phyloP scores from a whole-genome alignment of 2,113 vertebrate genomes.

The Etia nguti region DNA sequence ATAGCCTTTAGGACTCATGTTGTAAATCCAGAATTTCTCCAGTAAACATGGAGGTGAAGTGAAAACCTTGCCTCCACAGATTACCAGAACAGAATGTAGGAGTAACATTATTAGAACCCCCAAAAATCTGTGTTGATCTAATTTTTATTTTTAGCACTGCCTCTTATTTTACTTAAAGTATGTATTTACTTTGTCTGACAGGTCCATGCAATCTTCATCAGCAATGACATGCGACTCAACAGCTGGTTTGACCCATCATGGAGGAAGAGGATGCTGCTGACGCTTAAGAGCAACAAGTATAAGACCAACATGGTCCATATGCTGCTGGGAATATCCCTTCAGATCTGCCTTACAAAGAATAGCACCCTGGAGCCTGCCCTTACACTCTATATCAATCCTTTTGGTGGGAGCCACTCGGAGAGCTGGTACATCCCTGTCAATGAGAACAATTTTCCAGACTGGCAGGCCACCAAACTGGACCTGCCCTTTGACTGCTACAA shows the following conservation, averaged over 20 bases:
- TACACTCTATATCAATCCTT: conserved; percentile 93
- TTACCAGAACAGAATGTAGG: neutral
- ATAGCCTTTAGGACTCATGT: neutral
- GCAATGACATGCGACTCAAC: conserved; percentile 97
- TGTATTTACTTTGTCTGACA: neutral
- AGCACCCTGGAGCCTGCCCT: conserved; percentile 94
- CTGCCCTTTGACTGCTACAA: conserved; percentile 93
- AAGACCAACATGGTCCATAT: conserved; percentile 96
- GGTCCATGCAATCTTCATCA: conserved; percentile 97
- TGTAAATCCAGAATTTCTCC: neutral
- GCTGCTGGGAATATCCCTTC: conserved; percentile 91
- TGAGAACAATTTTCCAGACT: conserved; percentile 90
- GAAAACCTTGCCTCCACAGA: neutral
- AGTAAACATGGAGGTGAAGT: neutral
- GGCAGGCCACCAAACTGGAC: conserved; percentile 90
- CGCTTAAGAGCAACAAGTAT: conserved; percentile 97
- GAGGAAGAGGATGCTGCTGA: conserved; percentile 95
- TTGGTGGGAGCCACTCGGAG: conserved; percentile 97
- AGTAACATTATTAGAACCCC: neutral
- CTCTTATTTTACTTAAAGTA: neutral
- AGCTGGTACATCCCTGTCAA: conserved; percentile 95
- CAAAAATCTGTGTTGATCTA: neutral
- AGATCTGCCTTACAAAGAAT: conserved; percentile 96
- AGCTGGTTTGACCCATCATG: conserved; percentile 98
- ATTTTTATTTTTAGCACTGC: neutral